A percentile compares a stretch with the other conserved stretches of the same genome.
Evolutionary conservation across 2,888 invertebrate genomes (phyloP).

Genomic region (Amiota mariae): DNA sequence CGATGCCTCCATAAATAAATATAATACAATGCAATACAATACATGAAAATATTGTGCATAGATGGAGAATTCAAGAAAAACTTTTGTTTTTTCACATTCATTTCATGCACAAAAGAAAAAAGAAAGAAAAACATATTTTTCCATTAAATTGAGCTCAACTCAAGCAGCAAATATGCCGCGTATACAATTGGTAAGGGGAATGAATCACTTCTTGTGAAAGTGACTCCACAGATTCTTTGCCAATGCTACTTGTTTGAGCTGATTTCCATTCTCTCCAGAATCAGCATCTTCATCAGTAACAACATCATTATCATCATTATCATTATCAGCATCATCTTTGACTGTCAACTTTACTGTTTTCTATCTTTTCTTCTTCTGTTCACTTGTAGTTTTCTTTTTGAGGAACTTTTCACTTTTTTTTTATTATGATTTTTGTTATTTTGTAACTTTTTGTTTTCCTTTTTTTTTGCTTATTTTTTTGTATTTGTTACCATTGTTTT

Average conservation of each 20-base stretch:
- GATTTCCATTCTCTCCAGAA: too few species aligned
- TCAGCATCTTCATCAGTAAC: constrained; percentile 24
- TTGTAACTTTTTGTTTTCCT: constrained; percentile 52
- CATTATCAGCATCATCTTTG: constrained; percentile 35
- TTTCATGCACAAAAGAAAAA: constrained; percentile 4
- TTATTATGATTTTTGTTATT: constrained; percentile 37
- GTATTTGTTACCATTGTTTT: constrained; percentile 37
- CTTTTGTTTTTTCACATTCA: neutral
- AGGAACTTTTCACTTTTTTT: constrained; percentile 30
- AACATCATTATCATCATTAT: neutral
- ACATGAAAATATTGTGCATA: too few species aligned
- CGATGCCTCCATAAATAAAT: too few species aligned
- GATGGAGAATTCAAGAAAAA: too few species aligned
- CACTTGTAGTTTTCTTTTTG: constrained; percentile 25
- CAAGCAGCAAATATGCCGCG: constrained; percentile 68
- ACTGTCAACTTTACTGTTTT: constrained; percentile 55
- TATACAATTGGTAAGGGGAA: neutral
- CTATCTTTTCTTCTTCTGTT: constrained; percentile 24
- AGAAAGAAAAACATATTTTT: constrained; percentile 58
- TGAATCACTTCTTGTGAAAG: neutral
- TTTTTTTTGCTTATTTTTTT: constrained; percentile 38
- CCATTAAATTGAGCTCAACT: constrained; percentile 72
- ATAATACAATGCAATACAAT: too few species aligned
- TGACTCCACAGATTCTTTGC: too few species aligned
- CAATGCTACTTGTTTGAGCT: too few species aligned